phyloP scores from a whole-genome alignment of 2,797 vertebrate species.

The Trachops cirrhosus region DNA sequence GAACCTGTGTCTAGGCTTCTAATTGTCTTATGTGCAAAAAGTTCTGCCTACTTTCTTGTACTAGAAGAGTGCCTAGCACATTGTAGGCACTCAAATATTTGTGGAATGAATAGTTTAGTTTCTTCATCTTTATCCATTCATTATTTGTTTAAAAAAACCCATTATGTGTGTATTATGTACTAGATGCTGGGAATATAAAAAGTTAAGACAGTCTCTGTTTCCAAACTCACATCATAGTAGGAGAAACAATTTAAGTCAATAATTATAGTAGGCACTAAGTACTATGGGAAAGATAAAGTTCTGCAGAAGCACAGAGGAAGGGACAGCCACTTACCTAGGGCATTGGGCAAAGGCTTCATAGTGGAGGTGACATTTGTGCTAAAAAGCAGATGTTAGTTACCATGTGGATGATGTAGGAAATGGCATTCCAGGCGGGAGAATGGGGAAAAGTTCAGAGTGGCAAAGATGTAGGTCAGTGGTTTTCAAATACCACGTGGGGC shows the following conservation, averaged over 20 bases:
- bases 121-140: conserved; percentile 36
- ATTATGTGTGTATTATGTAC: conserved; percentile 23
- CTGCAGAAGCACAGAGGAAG: not conserved
- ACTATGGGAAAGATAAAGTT: not conserved
- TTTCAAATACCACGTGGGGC: not conserved
- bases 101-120: conserved; percentile 13
- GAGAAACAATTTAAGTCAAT: conserved; percentile 26
- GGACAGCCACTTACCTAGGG: conserved; percentile 15
- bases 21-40: not conserved
- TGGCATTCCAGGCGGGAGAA: not conserved
- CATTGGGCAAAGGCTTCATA: conserved; percentile 12
- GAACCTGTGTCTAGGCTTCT: not conserved
- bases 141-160: conserved; percentile 44
- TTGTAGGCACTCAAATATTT: conserved; percentile 17
- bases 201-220: not conserved
- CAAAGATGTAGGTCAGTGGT: not conserved
- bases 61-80: not conserved
- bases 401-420: not conserved
- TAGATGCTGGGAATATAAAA: conserved; percentile 27
- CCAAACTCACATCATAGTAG: conserved; percentile 22
- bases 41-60: conserved; percentile 13
- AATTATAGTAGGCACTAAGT: conserved; percentile 4
- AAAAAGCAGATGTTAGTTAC: conserved; percentile 24
- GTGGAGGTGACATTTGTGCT: conserved; percentile 10
- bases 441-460: not conserved